Base-by-base conservation (phyloP, 2,113 vertebrate species). In the Erinaceus europaeus region DNA sequence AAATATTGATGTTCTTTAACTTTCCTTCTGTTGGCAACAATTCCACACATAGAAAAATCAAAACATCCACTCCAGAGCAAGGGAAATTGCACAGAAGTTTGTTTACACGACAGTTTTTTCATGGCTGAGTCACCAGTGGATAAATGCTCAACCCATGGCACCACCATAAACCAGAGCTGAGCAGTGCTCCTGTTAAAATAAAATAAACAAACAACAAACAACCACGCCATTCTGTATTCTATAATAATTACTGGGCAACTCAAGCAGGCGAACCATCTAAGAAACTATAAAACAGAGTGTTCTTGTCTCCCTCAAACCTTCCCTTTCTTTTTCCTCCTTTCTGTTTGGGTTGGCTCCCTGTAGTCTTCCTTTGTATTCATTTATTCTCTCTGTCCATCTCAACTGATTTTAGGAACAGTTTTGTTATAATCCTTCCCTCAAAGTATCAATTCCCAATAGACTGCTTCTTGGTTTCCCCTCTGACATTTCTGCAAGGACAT, bases 1-100 rank as follows among this genome's bases (percentile, higher is more conserved):
- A 90, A 84, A 85, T 71, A 68, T 44, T 55, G 27, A 92, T 62
- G 5, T 25, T 74, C 27, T 82, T 90, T 32, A 80, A 69, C 36
- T 71, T 81, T 1, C 11, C 5, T 67, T 12, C 13, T 79, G 5
- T 42, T 59, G 42, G 46, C n/a, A 76, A 59, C 2, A 72, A 21
- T 42, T 59, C 34, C 23, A 42, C 5, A n/a, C n/a, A 9, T 21
- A 53, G 25, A 17, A 73, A 82, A 83, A 40, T 61, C 1, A 21
- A 59, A 86, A 74, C 20, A 52, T 72, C 32, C 13, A 40, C 0
- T 91, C 13, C n/a, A 62, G n/a, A n/a, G n/a, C n/a, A n/a, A n/a
- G n/a, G n/a, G n/a, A n/a, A n/a, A n/a, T n/a, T n/a, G n/a, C n/a
- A n/a, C n/a, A n/a, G n/a, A n/a, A 2, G 3, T 50, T 67, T 2